Evolutionary conservation across 2,113 vertebrate species (phyloP).

Genomic region (Tetrax tetrax): DNA sequence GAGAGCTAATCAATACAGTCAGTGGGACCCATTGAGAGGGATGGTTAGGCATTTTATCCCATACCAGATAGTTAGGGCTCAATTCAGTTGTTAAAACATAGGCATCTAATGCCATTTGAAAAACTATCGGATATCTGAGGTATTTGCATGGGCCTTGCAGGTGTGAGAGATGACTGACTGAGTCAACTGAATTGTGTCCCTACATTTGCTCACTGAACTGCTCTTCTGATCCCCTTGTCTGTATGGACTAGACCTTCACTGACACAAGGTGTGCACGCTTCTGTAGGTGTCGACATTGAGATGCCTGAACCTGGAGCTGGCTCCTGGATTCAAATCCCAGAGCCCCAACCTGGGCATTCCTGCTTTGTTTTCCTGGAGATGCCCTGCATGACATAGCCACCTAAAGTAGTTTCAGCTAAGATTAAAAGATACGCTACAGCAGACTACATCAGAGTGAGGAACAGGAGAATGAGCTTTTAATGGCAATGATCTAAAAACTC

Average conservation of each 20-base stretch:
- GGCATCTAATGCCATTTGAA: not conserved
- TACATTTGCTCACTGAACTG: not conserved
- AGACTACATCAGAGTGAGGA: not conserved
- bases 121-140: not conserved
- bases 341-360: not conserved
- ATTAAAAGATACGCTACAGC: not conserved
- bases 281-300: not conserved
- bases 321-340: not conserved
- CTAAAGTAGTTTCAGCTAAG: not conserved
- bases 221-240: not conserved
- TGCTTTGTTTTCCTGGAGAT: not conserved
- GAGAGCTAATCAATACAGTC: not conserved
- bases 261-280: not conserved
- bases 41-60: not conserved
- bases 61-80: not conserved
- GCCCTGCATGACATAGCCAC: not conserved
- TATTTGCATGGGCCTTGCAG: not conserved
- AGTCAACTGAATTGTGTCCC: not conserved
- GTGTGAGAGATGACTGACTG: not conserved
- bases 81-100: not conserved
- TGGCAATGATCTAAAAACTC: not conserved
- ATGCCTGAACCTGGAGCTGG: not conserved
- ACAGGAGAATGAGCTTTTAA: not conserved
- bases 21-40: fast-evolving
- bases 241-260: not conserved